Conservation (phyloP, 2,888 invertebrate species). For the Sthenelais limicola region DNA sequence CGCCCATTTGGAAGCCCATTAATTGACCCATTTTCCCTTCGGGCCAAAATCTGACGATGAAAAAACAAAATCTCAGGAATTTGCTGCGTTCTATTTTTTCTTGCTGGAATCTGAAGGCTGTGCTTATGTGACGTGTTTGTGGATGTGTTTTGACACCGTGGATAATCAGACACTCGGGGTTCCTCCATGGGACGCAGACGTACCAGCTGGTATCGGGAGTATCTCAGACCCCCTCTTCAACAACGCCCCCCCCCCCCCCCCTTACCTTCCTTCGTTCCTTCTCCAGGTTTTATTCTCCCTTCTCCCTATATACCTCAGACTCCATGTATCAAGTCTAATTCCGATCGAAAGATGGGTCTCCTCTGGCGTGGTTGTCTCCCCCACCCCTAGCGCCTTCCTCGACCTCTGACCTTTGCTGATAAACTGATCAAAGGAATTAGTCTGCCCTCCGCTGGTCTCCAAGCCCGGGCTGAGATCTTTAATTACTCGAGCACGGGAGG, state of each 20-base stretch:
- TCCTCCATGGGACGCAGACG: conserved; percentile 27
- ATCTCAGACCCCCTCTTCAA: background rate
- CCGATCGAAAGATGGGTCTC: no score
- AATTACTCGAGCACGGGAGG: conserved; percentile 22
- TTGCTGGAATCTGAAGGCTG: no score
- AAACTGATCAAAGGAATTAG: conserved; percentile 38
- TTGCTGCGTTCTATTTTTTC: no score
- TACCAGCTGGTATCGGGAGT: no score
- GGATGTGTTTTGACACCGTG: conserved; percentile 38
- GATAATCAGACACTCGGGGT: conserved; percentile 33
- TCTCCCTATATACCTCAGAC: no score
- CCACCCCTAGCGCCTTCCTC: background rate
- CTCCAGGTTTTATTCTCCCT: no score
- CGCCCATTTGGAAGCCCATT: no score
- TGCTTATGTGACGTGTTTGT: conserved; percentile 13
- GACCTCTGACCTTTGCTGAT: conserved; percentile 36
- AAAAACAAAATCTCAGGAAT: no score
- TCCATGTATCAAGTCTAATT: no score
- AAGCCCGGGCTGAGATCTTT: conserved; percentile 24
- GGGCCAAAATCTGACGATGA: no score
- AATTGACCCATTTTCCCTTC: no score
- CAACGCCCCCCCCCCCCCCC: background rate
- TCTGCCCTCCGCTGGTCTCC: conserved; percentile 21
- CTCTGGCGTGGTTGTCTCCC: no score
- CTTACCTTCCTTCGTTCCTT: background rate